Conservation (phyloP, 2,113 vertebrate species). For the Perca fluviatilis region DNA sequence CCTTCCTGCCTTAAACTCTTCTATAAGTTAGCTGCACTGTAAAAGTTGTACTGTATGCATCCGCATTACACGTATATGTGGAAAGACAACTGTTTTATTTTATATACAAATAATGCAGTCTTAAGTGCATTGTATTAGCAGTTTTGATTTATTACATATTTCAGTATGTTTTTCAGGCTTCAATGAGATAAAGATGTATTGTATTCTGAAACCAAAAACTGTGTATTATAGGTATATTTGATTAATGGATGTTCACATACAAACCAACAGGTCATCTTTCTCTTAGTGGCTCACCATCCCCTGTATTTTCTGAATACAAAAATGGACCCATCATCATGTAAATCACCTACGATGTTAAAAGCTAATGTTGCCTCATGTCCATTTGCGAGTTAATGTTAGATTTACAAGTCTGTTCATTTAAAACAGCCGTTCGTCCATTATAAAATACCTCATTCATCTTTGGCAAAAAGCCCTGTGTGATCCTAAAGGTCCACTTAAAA, state of each 20-base stretch:
- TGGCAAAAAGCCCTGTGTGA: constrained; percentile 21
- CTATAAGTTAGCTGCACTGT: not conserved
- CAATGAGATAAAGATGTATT: constrained; percentile 10
- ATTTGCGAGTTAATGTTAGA: constrained; percentile 40
- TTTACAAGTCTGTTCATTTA: constrained; percentile 42
- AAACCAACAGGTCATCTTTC: constrained; percentile 49
- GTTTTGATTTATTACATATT: constrained; percentile 7
- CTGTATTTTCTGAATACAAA: constrained; percentile 51
- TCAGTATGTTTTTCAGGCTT: not conserved
- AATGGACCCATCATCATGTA: constrained; percentile 47
- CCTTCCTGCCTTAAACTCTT: not conserved
- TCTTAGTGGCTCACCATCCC: constrained; percentile 21
- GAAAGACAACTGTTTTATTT: not conserved
- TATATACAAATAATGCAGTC: not conserved
- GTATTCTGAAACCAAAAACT: constrained; percentile 19
- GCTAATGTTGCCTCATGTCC: constrained; percentile 56
- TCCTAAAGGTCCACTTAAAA: constrained; percentile 22
- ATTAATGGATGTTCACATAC: constrained; percentile 59
- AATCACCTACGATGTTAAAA: constrained; percentile 55
- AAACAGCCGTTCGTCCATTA: constrained; percentile 31
- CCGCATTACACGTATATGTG: not conserved
- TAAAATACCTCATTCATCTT: constrained; percentile 33
- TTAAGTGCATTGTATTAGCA: not conserved
- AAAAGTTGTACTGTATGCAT: not conserved
- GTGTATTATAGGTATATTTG: constrained; percentile 41